Conservation (phyloP, 2,797 vertebrate species). For the Bryconaethiops microstoma region DNA sequence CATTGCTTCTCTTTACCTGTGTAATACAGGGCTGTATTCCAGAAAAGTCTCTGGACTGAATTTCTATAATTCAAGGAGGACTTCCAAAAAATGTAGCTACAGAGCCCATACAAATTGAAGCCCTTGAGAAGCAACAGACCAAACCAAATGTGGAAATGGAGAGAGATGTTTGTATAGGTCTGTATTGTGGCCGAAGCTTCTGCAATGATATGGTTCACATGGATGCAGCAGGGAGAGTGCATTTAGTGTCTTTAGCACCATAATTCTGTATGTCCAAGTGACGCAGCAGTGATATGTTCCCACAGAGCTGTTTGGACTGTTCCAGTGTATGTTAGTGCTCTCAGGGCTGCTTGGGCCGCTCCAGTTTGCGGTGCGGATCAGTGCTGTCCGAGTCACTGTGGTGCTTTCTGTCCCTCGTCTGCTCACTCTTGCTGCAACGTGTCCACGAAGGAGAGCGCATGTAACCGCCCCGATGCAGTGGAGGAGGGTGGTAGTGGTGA, state of each 20-base stretch:
- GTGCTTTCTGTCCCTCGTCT: conserved; percentile 83
- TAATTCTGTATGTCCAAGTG: neutral
- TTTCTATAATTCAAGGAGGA: conserved; percentile 6
- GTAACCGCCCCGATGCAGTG: conserved; percentile 81
- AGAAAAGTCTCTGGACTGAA: neutral
- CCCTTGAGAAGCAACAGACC: neutral
- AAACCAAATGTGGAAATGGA: neutral
- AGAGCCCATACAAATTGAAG: neutral
- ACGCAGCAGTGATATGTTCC: neutral
- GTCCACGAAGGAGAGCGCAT: conserved; percentile 94
- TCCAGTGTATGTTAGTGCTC: conserved; percentile 15
- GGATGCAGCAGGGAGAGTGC: conserved; percentile 2
- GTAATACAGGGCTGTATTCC: neutral
- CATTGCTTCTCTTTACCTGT: neutral
- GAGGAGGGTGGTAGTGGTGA: conserved; percentile 74
- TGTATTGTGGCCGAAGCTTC: conserved; percentile 6
- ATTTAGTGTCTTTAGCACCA: conserved; percentile 40
- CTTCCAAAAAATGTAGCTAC: neutral
- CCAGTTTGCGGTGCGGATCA: conserved; percentile 82
- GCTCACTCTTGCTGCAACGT: conserved; percentile 80
- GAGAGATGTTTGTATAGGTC: conserved; percentile 17
- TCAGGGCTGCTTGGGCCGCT: conserved; percentile 86
- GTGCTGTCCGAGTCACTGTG: conserved; percentile 82
- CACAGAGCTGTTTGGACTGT: neutral
- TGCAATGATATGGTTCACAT: conserved; percentile 3